Base-by-base conservation (phyloP, 1,140 invertebrate genomes). In the Phymorhynchus buccinoides region DNA sequence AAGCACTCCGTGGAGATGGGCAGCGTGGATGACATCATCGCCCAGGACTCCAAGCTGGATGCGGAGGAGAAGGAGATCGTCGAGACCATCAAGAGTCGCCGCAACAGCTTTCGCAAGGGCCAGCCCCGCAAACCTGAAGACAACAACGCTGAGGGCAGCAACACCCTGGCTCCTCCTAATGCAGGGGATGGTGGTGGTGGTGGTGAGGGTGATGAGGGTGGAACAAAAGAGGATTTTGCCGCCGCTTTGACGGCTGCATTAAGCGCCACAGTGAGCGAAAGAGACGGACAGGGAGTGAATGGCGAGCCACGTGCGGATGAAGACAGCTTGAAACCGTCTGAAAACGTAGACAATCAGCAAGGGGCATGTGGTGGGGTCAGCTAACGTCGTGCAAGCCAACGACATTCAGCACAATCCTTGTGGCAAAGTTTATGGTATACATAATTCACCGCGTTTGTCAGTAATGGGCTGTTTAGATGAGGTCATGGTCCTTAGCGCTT, bases 11-110 rank as follows among this genome's bases (percentile, higher is more conserved):
- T 75, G 73, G 73, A 75, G 18, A 75, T 37, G 73, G 73, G 73
- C 73, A 37, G 73, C 73, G 73, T 75, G 35, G 73, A 75, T 39
- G 73, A 75, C 73, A 35, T 75, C 73, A 75, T 75, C 37, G 14
- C 27, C 73, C 6, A 41, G 12, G 73, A 75, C 73, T 9, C 73
- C 35, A 39, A 41, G 14, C 37, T 75, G 35, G 73, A 75, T 39
- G 73, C 16, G 37, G 73, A 16, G 9, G 73, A 75, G 14, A 2
- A 75, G 37, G 73, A 75, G 73, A 75, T 75, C 37, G 41, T 75
- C 73, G 73, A 41, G 35, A 37, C 37, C 27, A 37, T 75, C 9
- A 35, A 75, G 37, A 75, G 73, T 22, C 73, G 73, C 35, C 32
- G 73, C 16, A 75, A 75, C 73, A 75, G 73, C 37, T 37, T 35